Evolutionary conservation across 2,113 vertebrate genomes (phyloP).

Genomic region (Caranx ignobilis): DNA sequence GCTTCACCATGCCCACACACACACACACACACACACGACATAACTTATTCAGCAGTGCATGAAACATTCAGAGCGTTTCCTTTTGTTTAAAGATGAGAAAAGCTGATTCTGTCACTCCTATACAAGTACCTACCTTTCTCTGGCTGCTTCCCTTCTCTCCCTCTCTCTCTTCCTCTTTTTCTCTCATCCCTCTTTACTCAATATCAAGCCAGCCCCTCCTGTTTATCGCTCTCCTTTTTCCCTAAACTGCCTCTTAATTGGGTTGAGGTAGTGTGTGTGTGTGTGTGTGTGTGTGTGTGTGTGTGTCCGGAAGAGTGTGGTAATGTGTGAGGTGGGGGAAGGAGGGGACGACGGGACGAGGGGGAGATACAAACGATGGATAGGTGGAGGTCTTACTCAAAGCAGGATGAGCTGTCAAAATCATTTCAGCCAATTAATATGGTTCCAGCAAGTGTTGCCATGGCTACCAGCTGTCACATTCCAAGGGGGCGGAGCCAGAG

Average conservation of each 20-base stretch:
- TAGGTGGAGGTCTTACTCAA: constrained; percentile 54
- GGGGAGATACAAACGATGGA: background rate
- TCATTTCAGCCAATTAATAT: constrained; percentile 74
- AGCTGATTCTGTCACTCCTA: constrained; percentile 66
- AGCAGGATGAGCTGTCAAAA: constrained; percentile 66
- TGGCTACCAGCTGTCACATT: constrained; percentile 69
- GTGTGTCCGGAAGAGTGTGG: background rate
- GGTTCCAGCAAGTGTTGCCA: constrained; percentile 67
- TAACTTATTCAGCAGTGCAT: constrained; percentile 79
- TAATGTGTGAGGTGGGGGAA: background rate
- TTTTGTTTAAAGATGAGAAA: constrained; percentile 77
- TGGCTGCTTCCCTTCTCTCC: constrained; percentile 15
- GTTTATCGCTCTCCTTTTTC: constrained; percentile 11
- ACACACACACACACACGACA: constrained; percentile 43
- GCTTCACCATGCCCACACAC: constrained; percentile 1
- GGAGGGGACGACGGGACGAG: no score
- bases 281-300: background rate
- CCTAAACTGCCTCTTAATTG: constrained; percentile 45
- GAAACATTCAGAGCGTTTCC: constrained; percentile 78
- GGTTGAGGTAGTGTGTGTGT: constrained; percentile 19
- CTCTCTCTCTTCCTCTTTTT: background rate
- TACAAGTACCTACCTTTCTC: constrained; percentile 59
- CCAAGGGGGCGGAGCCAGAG: constrained; percentile 54
- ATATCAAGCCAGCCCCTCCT: constrained; percentile 15
- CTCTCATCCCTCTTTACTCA: constrained; percentile 15